These are phyloP conservation scores for Oceanodroma leucorhoa DNA, from an alignment of 2,797 vertebrate species.

Conservation along the genomic window DNA sequence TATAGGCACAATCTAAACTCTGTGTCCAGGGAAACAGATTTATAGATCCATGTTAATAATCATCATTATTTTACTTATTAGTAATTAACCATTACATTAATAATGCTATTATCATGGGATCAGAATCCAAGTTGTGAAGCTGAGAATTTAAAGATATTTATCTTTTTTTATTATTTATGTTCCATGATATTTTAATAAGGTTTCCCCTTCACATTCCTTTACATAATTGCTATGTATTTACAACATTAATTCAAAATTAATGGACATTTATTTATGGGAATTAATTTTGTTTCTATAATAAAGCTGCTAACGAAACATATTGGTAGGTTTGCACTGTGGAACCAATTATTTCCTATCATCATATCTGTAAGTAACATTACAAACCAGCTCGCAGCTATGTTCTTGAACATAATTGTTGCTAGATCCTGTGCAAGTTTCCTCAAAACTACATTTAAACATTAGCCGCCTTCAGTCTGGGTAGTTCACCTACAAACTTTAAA, in stretches of 20 bases:
- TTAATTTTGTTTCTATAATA: constrained; percentile 51
- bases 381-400: not conserved
- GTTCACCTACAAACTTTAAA: not conserved
- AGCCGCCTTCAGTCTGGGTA: not conserved
- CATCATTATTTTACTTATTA: constrained; percentile 5
- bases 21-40: not conserved
- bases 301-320: constrained; percentile 25
- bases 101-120: not conserved
- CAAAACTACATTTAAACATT: not conserved
- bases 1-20: not conserved
- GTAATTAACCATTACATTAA: constrained; percentile 34
- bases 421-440: not conserved
- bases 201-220: constrained; percentile 35
- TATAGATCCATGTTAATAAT: constrained; percentile 1
- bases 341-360: constrained; percentile 17
- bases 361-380: not conserved
- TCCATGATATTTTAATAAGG: constrained; percentile 27
- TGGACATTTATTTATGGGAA: constrained; percentile 11
- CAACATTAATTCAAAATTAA: constrained; percentile 40
- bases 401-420: not conserved
- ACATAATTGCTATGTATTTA: constrained; percentile 31
- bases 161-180: constrained; percentile 38
- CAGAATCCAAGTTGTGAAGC: not conserved
- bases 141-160: constrained; percentile 19
- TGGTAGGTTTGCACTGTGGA: not conserved